Evolutionary conservation across 2,797 vertebrate genomes (phyloP).

Genomic region (Sebastes nivosus): DNA sequence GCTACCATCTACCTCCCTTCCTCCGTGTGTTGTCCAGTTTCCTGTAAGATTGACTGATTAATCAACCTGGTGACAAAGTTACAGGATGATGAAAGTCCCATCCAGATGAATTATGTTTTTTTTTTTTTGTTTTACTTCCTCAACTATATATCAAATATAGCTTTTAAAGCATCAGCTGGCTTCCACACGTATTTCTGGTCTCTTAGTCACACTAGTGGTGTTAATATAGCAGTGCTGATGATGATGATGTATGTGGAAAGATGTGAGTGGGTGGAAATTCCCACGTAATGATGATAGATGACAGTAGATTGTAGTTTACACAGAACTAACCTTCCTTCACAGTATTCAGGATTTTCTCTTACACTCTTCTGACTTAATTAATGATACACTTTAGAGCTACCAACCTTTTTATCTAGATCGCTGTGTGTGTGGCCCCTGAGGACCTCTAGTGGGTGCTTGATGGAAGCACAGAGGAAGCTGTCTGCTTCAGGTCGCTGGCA

Average conservation of each 20-base stretch:
- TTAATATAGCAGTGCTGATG: constrained; percentile 26
- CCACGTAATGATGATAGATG: background rate
- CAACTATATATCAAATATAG: background rate
- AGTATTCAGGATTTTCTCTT: background rate
- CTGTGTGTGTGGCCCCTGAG: background rate
- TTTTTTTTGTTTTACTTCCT: constrained; percentile 51
- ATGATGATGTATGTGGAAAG: constrained; percentile 36
- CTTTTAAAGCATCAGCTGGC: background rate
- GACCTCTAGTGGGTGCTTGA: constrained; percentile 51
- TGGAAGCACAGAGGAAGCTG: constrained; percentile 5
- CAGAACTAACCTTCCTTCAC: background rate
- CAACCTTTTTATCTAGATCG: background rate
- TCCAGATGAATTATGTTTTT: background rate
- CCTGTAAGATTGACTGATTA: background rate
- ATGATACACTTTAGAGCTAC: background rate
- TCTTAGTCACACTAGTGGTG: constrained; percentile 14
- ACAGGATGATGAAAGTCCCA: background rate
- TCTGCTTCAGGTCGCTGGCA: background rate
- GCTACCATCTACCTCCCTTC: background rate
- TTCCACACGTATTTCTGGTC: background rate
- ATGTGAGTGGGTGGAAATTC: background rate
- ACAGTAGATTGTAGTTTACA: background rate
- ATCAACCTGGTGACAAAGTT: background rate
- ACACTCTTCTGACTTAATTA: background rate
- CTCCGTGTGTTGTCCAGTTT: background rate